Evolutionary conservation across 2,888 invertebrate species (phyloP), one percentile per base, ranked within the genome.

Genomic region (Latheticus oryzae): DNA sequence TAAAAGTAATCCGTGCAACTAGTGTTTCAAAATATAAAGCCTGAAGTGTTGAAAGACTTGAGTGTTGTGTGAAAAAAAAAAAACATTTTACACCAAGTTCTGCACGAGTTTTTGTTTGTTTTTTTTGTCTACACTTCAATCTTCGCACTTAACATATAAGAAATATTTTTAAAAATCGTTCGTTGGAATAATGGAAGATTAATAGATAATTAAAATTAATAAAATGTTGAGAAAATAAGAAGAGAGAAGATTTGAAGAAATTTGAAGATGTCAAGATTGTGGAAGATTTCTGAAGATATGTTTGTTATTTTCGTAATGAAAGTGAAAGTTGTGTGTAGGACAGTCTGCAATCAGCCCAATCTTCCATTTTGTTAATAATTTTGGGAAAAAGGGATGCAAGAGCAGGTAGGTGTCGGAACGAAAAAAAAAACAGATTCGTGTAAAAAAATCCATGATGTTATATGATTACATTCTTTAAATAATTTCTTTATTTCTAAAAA

Each of bases 271-370:
- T 21, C 21, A 21, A 21, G 5, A 9, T 30, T 8, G 4, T 11
- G 8, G 37, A 33, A 47, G 35, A 24, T 23, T 32, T 11, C 23
- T 12, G 37, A 37, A 54, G 45, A 45, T 28, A n/a, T 9, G 5
- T 26, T 52, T 19, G 37, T 54, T n/a, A n/a, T n/a, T n/a, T n/a
- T n/a, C n/a, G n/a, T n/a, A n/a, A n/a, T n/a, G n/a, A 56, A 55
- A 50, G 50, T 37, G 56, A 42, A 15, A 13, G n/a, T 42, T 40
- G 47, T 48, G 55, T 55, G 15, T 48, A 24, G 42, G 50, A 56
- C 50, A 50, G 56, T 56, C 59, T 58, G 59, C 63, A 65, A 69
- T 75, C 77, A 79, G 79, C 79, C 78, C 79, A 79, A 79, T 79
- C 79, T 78, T 79, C 78, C 79, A 74, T 68, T 58, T 70, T 66